A percentile compares a stretch with the other conserved stretches of the same genome.
Conservation (phyloP, 1,140 invertebrate species). For the Drosophila melanica region DNA sequence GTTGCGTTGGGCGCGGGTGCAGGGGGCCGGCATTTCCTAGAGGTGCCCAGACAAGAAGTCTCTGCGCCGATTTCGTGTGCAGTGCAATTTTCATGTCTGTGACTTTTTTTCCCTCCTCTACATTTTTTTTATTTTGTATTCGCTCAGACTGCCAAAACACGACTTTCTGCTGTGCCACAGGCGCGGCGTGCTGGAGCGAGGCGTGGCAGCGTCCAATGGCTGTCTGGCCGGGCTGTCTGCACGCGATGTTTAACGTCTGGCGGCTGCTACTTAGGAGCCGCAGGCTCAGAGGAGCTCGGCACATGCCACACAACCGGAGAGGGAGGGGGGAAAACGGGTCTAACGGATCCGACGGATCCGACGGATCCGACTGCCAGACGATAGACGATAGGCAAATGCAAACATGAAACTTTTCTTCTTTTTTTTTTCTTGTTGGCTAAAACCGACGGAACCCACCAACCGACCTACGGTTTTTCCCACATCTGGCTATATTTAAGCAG, state of each 20-base stretch:
- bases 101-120: constrained; percentile 45
- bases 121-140: constrained; percentile 12
- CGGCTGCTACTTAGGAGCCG: constrained; percentile 38
- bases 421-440: constrained; percentile 19
- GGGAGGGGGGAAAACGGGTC: not conserved
- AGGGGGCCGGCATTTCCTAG: not conserved
- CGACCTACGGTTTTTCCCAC: constrained; percentile 4
- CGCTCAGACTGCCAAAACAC: constrained; percentile 8
- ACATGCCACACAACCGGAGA: not conserved
- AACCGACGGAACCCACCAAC: not conserved
- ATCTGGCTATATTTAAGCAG: constrained; percentile 35
- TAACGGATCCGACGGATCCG: not conserved
- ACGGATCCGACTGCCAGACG: constrained; percentile 12
- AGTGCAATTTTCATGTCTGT: constrained; percentile 54
- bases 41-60: constrained; percentile 42
- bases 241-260: constrained; percentile 80
- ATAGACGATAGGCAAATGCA: constrained; percentile 75
- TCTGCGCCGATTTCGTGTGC: constrained; percentile 27
- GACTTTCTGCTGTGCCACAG: constrained; percentile 25
- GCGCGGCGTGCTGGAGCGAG: constrained; percentile 32
- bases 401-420: constrained; percentile 53
- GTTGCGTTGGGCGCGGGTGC: too few relatives aligned
- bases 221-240: constrained; percentile 62
- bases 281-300: not conserved
- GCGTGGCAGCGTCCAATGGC: constrained; percentile 7